Conservation (phyloP, 92 coral and sea anemone genomes). For the Meandrina meandrites region DNA sequence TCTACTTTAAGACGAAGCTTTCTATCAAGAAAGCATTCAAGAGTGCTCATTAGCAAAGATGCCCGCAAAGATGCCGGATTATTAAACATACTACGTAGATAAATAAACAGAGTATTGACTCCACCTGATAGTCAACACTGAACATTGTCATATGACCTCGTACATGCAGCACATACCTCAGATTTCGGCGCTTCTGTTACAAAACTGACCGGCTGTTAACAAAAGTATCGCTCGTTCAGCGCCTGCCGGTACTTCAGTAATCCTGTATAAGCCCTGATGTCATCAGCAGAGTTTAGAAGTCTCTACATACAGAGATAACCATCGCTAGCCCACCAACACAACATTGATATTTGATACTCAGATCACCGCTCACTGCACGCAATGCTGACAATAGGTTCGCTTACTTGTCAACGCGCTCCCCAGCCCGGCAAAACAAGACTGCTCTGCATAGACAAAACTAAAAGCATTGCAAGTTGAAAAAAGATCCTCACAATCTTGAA, state of each 20-base stretch:
- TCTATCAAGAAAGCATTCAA: background rate
- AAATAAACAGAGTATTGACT: background rate
- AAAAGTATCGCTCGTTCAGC: background rate
- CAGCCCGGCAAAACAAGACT: background rate
- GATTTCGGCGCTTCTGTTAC: background rate
- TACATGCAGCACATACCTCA: background rate
- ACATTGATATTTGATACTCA: conserved; percentile 17
- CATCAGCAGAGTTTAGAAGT: background rate
- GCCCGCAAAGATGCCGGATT: no score
- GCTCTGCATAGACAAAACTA: background rate
- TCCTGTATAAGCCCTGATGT: background rate
- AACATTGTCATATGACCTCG: background rate
- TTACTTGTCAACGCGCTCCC: conserved; percentile 4
- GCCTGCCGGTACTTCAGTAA: background rate
- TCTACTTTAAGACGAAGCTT: background rate
- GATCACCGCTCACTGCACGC: background rate
- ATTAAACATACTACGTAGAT: no score
- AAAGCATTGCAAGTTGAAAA: background rate
- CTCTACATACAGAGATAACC: background rate
- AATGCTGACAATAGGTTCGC: background rate
- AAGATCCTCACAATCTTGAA: background rate
- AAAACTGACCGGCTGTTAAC: background rate
- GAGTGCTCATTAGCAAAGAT: background rate
- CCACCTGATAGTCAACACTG: background rate
- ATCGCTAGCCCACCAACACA: background rate